Base-by-base conservation (phyloP, 2,113 vertebrate genomes). In the Protomyctophum bolini region DNA sequence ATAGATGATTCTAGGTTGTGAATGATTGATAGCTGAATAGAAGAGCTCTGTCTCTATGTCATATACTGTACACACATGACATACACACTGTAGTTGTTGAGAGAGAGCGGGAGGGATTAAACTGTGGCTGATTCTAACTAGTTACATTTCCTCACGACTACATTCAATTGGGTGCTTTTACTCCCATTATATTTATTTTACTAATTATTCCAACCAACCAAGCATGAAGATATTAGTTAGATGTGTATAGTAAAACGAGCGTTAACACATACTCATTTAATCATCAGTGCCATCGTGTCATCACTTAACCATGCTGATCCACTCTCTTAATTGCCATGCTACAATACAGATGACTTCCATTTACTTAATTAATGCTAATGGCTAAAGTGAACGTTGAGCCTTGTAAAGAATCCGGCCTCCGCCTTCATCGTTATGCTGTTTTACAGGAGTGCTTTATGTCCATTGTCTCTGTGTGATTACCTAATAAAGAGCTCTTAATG, bases 401-500 rank as follows among this genome's bases (percentile, higher is more conserved):
- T 57, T 66, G 49, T 61, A 70, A 77, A 80, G 72, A 82, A 81
- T 73, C 63, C 62, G n/a, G 62, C 62, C 48, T 47, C 59, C 77
- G 59, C 60, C 52, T 79, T 81, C 79, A 77, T 88, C 68, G 47
- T 80, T 63, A 70, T 70, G 79, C 80, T 89, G 83, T 82, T 88
- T 87, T 73, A 89, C 75, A 79, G 62, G 83, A 88, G 84, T 73
- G 81, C 86, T 87, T 83, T 76, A 84, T 83, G 41, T 57, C 80
- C 84, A 83, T 88, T 90, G 85, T 91, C 85, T 83, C 29, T 41
- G n/a, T 66, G 66, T 73, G 82, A 88, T 88, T 84, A 84, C 83
- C 88, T 90, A 87, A 87, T 89, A 91, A 91, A 88, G 85, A 90
- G 86, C 80, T 81, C 79, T 84, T 89, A 91, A 91, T 91, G 90